Evolutionary conservation across 1,140 invertebrate genomes (phyloP).

Genomic region (Achatina immaculata): DNA sequence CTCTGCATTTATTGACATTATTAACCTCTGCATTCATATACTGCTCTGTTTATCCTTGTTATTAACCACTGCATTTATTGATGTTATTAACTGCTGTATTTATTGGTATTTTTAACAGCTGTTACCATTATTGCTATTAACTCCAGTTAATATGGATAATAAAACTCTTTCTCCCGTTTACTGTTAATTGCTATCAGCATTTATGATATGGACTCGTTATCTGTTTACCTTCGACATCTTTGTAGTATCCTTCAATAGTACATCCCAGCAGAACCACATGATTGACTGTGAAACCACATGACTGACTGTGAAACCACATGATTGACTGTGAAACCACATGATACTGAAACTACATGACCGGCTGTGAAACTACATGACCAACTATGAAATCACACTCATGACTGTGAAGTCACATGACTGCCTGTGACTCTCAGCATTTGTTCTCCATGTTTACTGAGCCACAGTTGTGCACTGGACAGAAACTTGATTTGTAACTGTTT

Average conservation of each 20-base stretch:
- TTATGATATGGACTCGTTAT: not conserved
- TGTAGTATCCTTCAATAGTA: not conserved
- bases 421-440: too few relatives aligned
- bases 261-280: not conserved
- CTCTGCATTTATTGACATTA: not conserved
- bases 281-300: not conserved
- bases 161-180: not conserved
- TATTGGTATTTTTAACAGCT: not conserved
- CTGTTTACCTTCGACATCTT: not conserved
- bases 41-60: not conserved
- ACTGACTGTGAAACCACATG: too few relatives aligned
- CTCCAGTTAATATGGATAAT: not conserved
- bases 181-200: not conserved
- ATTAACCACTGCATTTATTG: not conserved
- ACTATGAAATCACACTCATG: too few relatives aligned
- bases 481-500: too few relatives aligned
- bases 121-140: not conserved
- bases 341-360: too few relatives aligned
- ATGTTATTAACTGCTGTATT: not conserved
- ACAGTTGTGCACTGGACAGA: too few relatives aligned
- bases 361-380: too few relatives aligned
- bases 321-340: too few relatives aligned
- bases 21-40: not conserved
- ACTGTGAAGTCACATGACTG: too few relatives aligned
- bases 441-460: too few relatives aligned